Conservation (phyloP, 2,113 vertebrate genomes). For the Solea solea region DNA sequence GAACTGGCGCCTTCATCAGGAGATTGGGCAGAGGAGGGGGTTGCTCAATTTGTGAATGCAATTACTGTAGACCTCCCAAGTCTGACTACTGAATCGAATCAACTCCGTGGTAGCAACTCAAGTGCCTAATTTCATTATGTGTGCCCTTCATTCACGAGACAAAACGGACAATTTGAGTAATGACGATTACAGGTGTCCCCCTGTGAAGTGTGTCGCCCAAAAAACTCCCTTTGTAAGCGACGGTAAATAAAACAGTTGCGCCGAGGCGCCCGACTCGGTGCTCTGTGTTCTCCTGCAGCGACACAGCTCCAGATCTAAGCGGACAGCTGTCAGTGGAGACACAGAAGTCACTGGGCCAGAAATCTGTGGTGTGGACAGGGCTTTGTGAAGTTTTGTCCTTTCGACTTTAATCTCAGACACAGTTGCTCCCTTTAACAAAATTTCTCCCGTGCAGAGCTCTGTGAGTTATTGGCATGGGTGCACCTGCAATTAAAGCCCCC, state of each 20-base stretch:
- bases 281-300: constrained; percentile 15
- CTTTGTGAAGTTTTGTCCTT: constrained; percentile 35
- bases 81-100: constrained; percentile 63
- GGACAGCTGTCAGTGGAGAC: constrained; percentile 53
- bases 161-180: constrained; percentile 58
- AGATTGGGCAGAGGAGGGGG: neutral
- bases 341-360: constrained; percentile 31
- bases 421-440: constrained; percentile 43
- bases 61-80: constrained; percentile 69
- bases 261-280: neutral
- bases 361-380: constrained; percentile 28
- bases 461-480: constrained; percentile 48
- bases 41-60: constrained; percentile 60
- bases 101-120: constrained; percentile 55
- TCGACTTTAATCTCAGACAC: constrained; percentile 59
- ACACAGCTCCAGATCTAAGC: constrained; percentile 29
- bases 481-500: constrained; percentile 68
- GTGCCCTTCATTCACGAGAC: constrained; percentile 54
- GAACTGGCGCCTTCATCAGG: constrained; percentile 50
- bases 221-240: constrained; percentile 22
- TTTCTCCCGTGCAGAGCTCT: constrained; percentile 4
- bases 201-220: constrained; percentile 31
- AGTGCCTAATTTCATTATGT: constrained; percentile 64
- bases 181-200: constrained; percentile 59
- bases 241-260: neutral